A percentile compares a stretch with the other conserved stretches of the same genome.
phyloP scores from a whole-genome alignment of 2,797 vertebrate species.

The Poecile montanus region DNA sequence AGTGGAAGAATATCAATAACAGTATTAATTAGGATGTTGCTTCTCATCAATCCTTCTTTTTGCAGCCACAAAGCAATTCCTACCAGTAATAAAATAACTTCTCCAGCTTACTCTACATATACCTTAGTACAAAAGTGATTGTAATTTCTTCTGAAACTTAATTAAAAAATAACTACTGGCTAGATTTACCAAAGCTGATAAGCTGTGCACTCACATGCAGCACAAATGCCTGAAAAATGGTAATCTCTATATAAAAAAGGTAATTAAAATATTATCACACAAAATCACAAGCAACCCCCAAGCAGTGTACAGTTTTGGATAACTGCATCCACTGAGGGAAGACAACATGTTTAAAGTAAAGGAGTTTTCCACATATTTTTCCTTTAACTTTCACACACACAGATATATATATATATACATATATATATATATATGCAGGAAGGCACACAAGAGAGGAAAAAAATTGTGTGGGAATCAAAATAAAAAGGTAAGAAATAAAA shows the following conservation, averaged over 20 bases:
- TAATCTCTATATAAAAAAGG: background rate
- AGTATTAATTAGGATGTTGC: background rate
- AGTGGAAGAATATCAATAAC: background rate
- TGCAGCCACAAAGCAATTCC: background rate
- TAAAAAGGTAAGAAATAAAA: background rate
- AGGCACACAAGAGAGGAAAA: background rate
- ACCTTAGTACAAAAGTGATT: background rate
- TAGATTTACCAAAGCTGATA: background rate
- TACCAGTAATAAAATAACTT: background rate
- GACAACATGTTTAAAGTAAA: background rate
- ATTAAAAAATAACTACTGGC: background rate
- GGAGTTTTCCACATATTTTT: background rate
- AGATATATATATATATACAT: background rate
- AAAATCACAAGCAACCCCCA: background rate
- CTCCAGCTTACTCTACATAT: background rate
- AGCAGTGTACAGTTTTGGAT: background rate
- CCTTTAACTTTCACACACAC: background rate
- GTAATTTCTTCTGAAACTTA: background rate
- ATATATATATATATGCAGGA: background rate
- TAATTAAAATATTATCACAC: background rate
- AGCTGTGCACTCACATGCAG: background rate
- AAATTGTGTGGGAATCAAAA: background rate
- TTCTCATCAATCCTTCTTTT: background rate
- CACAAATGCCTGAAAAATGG: background rate
- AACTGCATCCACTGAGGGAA: background rate